Evolutionary conservation across 2,797 vertebrate genomes (phyloP).

Genomic region (Anniella stebbinsi): DNA sequence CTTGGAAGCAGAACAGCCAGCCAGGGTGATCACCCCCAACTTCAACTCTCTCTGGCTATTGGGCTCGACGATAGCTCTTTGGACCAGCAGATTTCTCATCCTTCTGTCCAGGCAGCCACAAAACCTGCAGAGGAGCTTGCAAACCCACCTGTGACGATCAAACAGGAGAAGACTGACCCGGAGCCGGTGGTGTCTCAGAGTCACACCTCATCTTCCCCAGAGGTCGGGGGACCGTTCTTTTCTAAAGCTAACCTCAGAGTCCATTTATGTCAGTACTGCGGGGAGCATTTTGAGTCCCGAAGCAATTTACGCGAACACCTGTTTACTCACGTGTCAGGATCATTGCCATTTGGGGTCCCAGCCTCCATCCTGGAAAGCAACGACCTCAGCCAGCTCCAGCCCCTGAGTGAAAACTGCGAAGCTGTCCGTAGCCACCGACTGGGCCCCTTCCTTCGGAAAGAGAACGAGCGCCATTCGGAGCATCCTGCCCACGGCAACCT

Average conservation of each 20-base stretch:
- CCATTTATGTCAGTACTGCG: constrained; percentile 92
- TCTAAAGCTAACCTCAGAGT: constrained; percentile 79
- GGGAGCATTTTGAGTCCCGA: constrained; percentile 90
- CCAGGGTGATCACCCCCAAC: constrained; percentile 80
- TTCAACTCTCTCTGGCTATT: constrained; percentile 86
- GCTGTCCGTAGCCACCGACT: constrained; percentile 75
- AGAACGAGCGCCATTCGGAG: constrained; percentile 70
- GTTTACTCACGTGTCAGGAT: constrained; percentile 88
- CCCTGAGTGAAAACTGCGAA: constrained; percentile 79
- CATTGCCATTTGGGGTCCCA: constrained; percentile 82
- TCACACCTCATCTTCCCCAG: constrained; percentile 76
- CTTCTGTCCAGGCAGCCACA: constrained; percentile 77
- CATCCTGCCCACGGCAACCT: constrained; percentile 76
- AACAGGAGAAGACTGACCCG: constrained; percentile 88
- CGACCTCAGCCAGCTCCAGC: constrained; percentile 85
- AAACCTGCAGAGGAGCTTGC: constrained; percentile 83
- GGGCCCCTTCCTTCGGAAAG: constrained; percentile 73
- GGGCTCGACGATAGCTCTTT: constrained; percentile 85
- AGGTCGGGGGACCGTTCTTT: constrained; percentile 75
- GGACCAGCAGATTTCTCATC: constrained; percentile 78
- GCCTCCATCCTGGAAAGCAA: constrained; percentile 86
- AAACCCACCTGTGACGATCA: constrained; percentile 80
- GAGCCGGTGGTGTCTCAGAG: constrained; percentile 81
- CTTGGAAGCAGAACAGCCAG: constrained; percentile 69
- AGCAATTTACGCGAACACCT: constrained; percentile 89